Evolutionary conservation across 2,888 invertebrate genomes (phyloP).

Genomic region (Boloria selene): DNA sequence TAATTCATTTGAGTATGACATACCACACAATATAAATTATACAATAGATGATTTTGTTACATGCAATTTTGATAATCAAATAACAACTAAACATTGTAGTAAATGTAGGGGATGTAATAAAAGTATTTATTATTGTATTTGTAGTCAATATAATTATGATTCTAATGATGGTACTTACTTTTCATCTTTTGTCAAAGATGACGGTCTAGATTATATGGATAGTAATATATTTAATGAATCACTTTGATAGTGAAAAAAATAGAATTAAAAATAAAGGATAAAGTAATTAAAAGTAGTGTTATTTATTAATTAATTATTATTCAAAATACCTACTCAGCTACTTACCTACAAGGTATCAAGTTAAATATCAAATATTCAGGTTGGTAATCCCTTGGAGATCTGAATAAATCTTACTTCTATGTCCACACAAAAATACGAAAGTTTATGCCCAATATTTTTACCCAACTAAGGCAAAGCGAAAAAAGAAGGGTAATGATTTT

Average conservation of each 20-base stretch:
- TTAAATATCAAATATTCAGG: too few relatives aligned
- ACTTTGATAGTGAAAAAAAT: slow-evolving; percentile 34
- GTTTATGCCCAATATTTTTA: too few relatives aligned
- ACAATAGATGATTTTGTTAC: slow-evolving; percentile 58
- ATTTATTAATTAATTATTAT: not conserved
- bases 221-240: slow-evolving; percentile 67
- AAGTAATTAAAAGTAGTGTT: not conserved
- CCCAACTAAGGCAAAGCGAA: too few relatives aligned
- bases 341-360: too few relatives aligned
- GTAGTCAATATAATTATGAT: slow-evolving; percentile 62
- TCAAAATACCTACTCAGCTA: too few relatives aligned
- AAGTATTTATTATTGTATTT: slow-evolving; percentile 67
- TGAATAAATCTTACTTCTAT: too few relatives aligned
- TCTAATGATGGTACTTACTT: slow-evolving; percentile 64
- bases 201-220: slow-evolving; percentile 69
- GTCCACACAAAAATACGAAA: too few relatives aligned
- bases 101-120: slow-evolving; percentile 72
- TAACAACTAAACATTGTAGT: slow-evolving; percentile 66
- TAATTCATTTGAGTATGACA: slow-evolving; percentile 46
- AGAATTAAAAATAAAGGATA: not conserved
- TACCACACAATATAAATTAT: slow-evolving; percentile 50
- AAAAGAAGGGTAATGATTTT: too few relatives aligned
- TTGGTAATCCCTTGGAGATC: too few relatives aligned
- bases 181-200: slow-evolving; percentile 57
- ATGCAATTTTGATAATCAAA: slow-evolving; percentile 68